Evolutionary conservation across 2,797 vertebrate species (phyloP), one percentile per base, ranked within the genome.

Genomic region (Danio jaintianensis): DNA sequence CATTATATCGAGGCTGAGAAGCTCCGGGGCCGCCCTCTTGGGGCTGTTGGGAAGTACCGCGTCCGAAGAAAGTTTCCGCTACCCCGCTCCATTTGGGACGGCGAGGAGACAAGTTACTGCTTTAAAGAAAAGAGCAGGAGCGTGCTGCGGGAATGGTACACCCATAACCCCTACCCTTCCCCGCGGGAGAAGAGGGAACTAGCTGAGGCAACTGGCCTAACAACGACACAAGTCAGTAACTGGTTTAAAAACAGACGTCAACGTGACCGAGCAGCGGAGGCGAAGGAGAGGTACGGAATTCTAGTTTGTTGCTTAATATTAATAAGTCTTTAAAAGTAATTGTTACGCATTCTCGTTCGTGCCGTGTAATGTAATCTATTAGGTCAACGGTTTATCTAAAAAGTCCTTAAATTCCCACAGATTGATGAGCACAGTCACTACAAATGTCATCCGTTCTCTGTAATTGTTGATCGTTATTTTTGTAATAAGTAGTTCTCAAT

Each of bases 121-220:
- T 98, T 98, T 91, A 98, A 98, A 92, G 97, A 98, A 84, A 98
- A 98, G 91, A 96, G 95, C 84, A 90, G 97, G 88, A 96, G 96
- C 91, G 95, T 98, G 38, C 91, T 98, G 45, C 93, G 96, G 61
- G 96, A 97, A 86, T 98, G 96, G 96, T 98, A 98, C 87, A 96
- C 96, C 36, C 96, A 98, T 90, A 96, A 96, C 78, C 93, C 93
- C 0, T 97, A 94, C 76, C 95, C 94, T 4, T 94, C 93, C 50
- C 96, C 96, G 56, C 92, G 96, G 81, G 96, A 97, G 91, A 97
- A 97, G 89, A 86, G 96, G 47, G 96, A 95, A 83, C 92, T 95
- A 82, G 94, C 93, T 50, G 94, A 94, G 88, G 93, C 93, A 84
- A 96, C 95, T 5, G 94, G 92, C 76, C 94, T 96, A 88, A 95